Conservation (phyloP, 1,140 invertebrate genomes). For the Drosophila micromelanica region DNA sequence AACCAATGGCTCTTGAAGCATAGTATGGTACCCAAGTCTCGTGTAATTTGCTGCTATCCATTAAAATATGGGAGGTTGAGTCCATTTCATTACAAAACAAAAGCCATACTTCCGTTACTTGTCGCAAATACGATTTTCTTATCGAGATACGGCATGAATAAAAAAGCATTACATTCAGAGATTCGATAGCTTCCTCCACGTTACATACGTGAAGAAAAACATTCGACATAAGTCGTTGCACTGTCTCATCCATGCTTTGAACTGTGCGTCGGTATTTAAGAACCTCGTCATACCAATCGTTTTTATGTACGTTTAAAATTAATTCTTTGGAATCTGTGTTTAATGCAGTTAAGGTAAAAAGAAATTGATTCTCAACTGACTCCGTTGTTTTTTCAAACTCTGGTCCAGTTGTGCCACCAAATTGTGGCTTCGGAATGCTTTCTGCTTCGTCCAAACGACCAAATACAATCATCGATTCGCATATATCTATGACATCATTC, state of each 20-base stretch:
- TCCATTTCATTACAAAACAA: slow-evolving; percentile 91
- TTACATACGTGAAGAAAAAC: slow-evolving; percentile 89
- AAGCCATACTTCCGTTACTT: slow-evolving; percentile 88
- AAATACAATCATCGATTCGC: slow-evolving; percentile 91
- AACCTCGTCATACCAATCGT: slow-evolving; percentile 88
- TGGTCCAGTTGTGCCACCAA: slow-evolving; percentile 88
- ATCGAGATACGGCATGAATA: slow-evolving; percentile 89
- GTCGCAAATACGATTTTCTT: slow-evolving; percentile 86
- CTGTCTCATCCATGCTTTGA: slow-evolving; percentile 88
- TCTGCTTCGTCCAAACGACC: slow-evolving; percentile 88
- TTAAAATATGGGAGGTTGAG: slow-evolving; percentile 89
- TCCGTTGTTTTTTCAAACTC: slow-evolving; percentile 90
- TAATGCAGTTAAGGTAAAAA: slow-evolving; percentile 87
- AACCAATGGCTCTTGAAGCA: too few species aligned
- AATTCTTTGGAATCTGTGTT: slow-evolving; percentile 86
- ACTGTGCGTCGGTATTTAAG: slow-evolving; percentile 64
- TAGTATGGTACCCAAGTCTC: slow-evolving; percentile 88
- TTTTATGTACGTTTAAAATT: slow-evolving; percentile 89
- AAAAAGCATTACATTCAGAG: slow-evolving; percentile 88
- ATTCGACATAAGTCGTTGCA: slow-evolving; percentile 89
- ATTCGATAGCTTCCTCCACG: slow-evolving; percentile 89
- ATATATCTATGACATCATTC: slow-evolving; percentile 93
- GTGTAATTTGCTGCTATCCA: slow-evolving; percentile 87
- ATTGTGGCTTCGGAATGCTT: slow-evolving; percentile 86
- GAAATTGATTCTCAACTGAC: slow-evolving; percentile 90